These are phyloP conservation scores for Eumeta japonica DNA, from an alignment of 1,140 invertebrate genomes.

Conservation along the genomic window DNA sequence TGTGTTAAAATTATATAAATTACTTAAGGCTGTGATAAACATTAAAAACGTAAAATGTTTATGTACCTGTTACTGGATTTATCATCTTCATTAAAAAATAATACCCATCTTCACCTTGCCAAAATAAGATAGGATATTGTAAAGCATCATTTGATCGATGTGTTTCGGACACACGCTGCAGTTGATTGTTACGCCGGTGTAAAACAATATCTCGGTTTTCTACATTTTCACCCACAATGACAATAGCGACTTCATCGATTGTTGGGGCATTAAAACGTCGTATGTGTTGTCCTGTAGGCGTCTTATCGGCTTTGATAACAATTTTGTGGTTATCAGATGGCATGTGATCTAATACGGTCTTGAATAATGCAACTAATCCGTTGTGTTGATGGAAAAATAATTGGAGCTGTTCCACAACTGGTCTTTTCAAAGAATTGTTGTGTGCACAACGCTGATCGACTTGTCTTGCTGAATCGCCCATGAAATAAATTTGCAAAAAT, in stretches of 20 bases:
- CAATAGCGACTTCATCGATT: conserved; percentile 44
- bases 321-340: conserved; percentile 35
- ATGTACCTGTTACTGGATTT: conserved; percentile 22
- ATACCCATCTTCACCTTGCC: conserved; percentile 51
- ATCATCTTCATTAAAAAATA: conserved; percentile 35
- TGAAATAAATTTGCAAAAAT: conserved; percentile 44
- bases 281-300: conserved; percentile 30
- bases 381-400: conserved; percentile 36
- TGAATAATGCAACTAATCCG: conserved; percentile 28
- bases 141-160: conserved; percentile 51
- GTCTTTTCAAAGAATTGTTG: conserved; percentile 27
- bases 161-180: conserved; percentile 39
- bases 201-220: conserved; percentile 44
- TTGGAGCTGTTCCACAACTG: conserved; percentile 26
- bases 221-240: conserved; percentile 42
- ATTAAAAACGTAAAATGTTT: conserved; percentile 23
- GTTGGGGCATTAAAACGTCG: conserved; percentile 46
- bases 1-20: no score
- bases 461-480: conserved; percentile 26
- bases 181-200: conserved; percentile 24
- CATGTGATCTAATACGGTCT: conserved; percentile 24
- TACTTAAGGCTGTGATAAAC: no score
- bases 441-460: conserved; percentile 20
- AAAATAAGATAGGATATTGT: conserved; percentile 55
- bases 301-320: conserved; percentile 35